Base-by-base conservation (phyloP, 2,113 vertebrate genomes). In the Riparia riparia region DNA sequence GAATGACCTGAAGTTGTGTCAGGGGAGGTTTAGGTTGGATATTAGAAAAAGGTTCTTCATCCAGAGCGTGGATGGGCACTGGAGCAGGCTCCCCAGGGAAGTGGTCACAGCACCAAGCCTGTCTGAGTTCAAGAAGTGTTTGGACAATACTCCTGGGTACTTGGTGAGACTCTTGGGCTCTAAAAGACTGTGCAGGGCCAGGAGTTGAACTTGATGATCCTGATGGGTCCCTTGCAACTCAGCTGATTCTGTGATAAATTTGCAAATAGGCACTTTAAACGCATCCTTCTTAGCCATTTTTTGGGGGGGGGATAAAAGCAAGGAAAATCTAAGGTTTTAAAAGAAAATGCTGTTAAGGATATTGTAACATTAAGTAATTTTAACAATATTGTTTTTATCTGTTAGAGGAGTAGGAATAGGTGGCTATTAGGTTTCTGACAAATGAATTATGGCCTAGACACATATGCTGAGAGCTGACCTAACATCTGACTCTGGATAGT, bases 401-500 rank as follows among this genome's bases (percentile, higher is more conserved):
- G 71, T 73, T 96, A 76, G 66, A 61, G 74, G 29, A 92, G 76
- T 69, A 93, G 94, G 94, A 92, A 83, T 95, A 96, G 69, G 77
- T 93, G 89, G 86, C 96, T 96, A 42, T 97, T 97, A 97, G 95
- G 90, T 96, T 97, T 97, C 96, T 97, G 97, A 96, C 89, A 95
- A 97, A 98, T 95, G 93, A 96, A 89, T 98, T 97, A 97, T 57
- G 90, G 76, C 84, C 44, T 71, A 94, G 94, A 90, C 82, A 84
- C 87, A 86, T 91, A 90, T 76, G 76, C 95, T 97, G 94, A 78
- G 78, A 97, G 96, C 93, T 98, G 97, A 97, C 97, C 98, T 97
- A 97, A 96, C 97, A 96, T 97, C 97, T 98, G 97, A 97, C 97
- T 98, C 94, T 69, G 91, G 91, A 88, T 93, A 97, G 98, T 98